These are phyloP conservation scores for Zootermopsis nevadensis DNA, from an alignment of 2,888 invertebrate genomes.

Conservation along the genomic window DNA sequence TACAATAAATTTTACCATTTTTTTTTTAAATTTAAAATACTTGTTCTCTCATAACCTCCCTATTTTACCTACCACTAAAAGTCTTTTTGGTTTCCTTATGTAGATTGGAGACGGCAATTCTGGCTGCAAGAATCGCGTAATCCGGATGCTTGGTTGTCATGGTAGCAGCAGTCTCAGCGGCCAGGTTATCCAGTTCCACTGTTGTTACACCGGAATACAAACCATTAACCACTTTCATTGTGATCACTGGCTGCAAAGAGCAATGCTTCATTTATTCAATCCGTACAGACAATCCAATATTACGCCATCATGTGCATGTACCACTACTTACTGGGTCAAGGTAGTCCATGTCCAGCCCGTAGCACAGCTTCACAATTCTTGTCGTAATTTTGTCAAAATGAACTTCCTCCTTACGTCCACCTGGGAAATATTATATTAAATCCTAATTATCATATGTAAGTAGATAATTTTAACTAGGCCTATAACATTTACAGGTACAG, in stretches of 20 bases:
- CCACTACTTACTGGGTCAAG: conserved; percentile 89
- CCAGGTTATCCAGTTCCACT: conserved; percentile 95
- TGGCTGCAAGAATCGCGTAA: conserved; percentile 89
- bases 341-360: conserved; percentile 95
- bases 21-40: no score
- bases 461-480: no score
- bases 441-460: no score
- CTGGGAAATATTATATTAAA: conserved; percentile 63
- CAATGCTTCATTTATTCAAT: no score
- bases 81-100: conserved; percentile 98
- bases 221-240: conserved; percentile 92
- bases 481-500: no score
- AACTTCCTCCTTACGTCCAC: conserved; percentile 76
- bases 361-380: conserved; percentile 93
- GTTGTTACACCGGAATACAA: conserved; percentile 97
- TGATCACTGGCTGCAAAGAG: conserved; percentile 76
- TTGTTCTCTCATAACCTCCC: neutral
- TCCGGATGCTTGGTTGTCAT: conserved; percentile 98
- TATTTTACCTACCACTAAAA: conserved; percentile 77
- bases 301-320: neutral
- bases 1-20: no score
- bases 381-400: conserved; percentile 99
- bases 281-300: no score
- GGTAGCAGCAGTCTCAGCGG: conserved; percentile 98
- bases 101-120: conserved; percentile 96